A percentile compares a stretch with the other conserved stretches of the same genome.
Evolutionary conservation across 2,888 invertebrate species (phyloP).

Genomic region (Plebejus melissa): DNA sequence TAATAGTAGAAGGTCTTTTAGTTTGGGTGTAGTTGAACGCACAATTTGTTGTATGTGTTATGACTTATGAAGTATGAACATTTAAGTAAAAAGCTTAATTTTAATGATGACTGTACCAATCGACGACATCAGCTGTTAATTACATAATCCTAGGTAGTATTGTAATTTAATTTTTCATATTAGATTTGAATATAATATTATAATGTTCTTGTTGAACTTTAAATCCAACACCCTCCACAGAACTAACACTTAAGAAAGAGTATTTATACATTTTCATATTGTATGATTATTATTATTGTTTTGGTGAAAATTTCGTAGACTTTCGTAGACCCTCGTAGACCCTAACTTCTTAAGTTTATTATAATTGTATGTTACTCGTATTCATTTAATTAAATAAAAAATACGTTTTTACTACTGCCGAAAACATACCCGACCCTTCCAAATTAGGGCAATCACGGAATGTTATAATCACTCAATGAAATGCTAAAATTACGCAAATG

Average conservation of each 20-base stretch:
- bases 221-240: no score
- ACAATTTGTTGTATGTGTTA: background rate
- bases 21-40: background rate
- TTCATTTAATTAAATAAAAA: background rate
- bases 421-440: background rate
- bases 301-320: background rate
- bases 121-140: no score
- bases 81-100: no score
- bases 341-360: background rate
- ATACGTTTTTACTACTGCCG: background rate
- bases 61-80: no score
- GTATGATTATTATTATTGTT: no score
- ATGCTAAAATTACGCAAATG: constrained; percentile 45
- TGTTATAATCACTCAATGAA: background rate
- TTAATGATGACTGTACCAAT: no score
- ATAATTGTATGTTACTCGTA: background rate
- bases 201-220: no score
- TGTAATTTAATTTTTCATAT: no score
- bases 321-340: constrained; percentile 1
- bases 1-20: background rate
- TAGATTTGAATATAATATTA: no score
- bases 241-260: no score
- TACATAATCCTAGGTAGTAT: no score
- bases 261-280: no score
- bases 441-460: background rate